Base-by-base conservation (phyloP, 2,113 vertebrate genomes). In the Lota lota region DNA sequence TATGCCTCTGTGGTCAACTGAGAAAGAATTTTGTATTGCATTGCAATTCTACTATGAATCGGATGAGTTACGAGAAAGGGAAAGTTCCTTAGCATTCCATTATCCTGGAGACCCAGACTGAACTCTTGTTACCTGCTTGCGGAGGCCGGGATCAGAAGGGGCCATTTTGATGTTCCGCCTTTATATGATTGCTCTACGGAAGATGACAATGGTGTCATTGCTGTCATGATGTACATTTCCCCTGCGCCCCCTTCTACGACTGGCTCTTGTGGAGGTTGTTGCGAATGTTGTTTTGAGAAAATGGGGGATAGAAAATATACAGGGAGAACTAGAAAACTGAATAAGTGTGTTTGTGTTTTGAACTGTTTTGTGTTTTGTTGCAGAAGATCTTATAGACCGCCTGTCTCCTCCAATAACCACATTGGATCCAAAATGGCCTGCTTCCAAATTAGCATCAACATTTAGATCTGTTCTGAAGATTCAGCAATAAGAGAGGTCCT, bases 51-150 rank as follows among this genome's bases (percentile, higher is more conserved):
- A 68, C 40, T 47, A 12, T 47, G 40, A 47, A 47, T 72, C 64
- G 61, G 74, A 50, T 76, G 76, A 73, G 89, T 82, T 84, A 79
- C 67, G 16, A 82, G 79, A 90, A 89, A 89, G 86, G 89, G 89
- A 91, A 87, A 75, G 73, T 68, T 79, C 57, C 68, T 80, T 73
- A 50, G 74, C 50, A 53, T 67, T 56, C 81, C 61, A 19, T 24
- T 18, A 56, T 65, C 22, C 24, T 24, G 20, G 61, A 61, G 53
- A 56, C 61, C 36, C 14, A 10, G 61, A 14, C 28, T 65, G 51
- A 53, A 53, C 53, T 22, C 22, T 33, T 5, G 3, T n/a, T 50
- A 51, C 61, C 47, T 21, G n/a, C 47, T 56, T 17, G 22, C 15
- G 22, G 19, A 18, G 5, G 36, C 40, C 40, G 2, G 40, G 40